Percentiles rank a stretch among this genome's conserved stretches.
Evolutionary conservation across 2,113 vertebrate species (phyloP).

Genomic region (Gnathonemus echidnorhynchus): DNA sequence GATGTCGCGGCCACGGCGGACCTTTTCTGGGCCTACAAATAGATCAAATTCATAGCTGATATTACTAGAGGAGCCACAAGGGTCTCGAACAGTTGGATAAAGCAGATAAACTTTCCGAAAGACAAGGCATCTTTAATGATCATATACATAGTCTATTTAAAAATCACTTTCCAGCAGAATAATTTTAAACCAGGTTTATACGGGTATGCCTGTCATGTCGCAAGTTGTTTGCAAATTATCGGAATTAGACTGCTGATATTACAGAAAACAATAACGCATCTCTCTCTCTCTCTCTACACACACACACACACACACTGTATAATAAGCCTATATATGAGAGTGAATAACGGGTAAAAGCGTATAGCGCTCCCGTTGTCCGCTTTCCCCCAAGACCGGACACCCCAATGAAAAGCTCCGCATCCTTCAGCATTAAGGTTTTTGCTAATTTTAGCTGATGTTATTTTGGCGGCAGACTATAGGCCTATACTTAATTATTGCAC

Average conservation of each 20-base stretch:
- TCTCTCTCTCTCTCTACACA: not conserved
- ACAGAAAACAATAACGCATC: not conserved
- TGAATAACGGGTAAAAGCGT: not conserved
- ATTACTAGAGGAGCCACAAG: conserved; percentile 27
- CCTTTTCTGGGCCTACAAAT: conserved; percentile 40
- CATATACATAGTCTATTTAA: conserved; percentile 7
- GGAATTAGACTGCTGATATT: not conserved
- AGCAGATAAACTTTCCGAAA: conserved; percentile 18
- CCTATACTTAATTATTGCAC: not conserved
- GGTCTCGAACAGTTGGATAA: conserved; percentile 17
- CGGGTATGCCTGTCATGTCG: not conserved
- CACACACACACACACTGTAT: not conserved
- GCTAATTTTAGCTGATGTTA: conserved; percentile 1
- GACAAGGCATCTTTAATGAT: conserved; percentile 13
- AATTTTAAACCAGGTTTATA: not conserved
- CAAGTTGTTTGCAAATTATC: not conserved
- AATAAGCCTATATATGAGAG: not conserved
- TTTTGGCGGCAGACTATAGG: conserved; percentile 11
- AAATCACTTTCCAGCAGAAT: not conserved
- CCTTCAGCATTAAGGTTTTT: conserved; percentile 4
- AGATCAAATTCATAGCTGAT: conserved; percentile 41
- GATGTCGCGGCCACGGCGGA: conserved; percentile 43
- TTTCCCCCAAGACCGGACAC: not conserved
- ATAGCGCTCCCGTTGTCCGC: not conserved
- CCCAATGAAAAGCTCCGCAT: not conserved